These are phyloP conservation scores for Amphipoea lucens DNA, from an alignment of 2,888 invertebrate genomes.

Conservation along the genomic window DNA sequence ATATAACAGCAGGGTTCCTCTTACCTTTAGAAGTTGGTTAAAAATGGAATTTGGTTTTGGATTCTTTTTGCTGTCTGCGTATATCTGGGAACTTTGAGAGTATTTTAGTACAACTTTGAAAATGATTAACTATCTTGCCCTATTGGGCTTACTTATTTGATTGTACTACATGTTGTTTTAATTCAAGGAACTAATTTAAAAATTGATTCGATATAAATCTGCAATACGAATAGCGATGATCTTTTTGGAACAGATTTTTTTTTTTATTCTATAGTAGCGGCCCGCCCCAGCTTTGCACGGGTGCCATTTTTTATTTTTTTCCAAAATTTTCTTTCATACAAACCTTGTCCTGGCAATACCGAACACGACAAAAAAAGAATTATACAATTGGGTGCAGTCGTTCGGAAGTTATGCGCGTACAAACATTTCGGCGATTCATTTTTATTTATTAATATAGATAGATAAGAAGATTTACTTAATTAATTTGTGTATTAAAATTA, in stretches of 20 bases:
- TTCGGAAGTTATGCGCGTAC: no score
- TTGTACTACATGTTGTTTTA: background rate
- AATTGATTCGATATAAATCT: background rate
- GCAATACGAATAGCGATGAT: background rate
- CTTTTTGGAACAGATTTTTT: background rate
- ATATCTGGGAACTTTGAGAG: background rate
- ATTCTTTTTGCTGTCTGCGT: background rate
- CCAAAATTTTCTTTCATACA: no score
- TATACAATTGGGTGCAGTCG: no score
- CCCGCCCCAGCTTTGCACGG: no score
- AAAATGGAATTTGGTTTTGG: background rate
- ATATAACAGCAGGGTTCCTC: background rate
- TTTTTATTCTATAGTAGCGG: background rate
- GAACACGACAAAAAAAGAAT: no score
- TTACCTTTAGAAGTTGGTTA: background rate
- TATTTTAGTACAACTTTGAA: background rate
- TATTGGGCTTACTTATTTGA: background rate
- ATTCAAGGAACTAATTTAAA: background rate
- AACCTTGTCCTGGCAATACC: no score
- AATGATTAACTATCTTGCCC: background rate
- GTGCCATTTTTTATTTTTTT: no score
- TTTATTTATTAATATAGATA: no score
- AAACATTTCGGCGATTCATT: no score
- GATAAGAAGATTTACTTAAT: no score
- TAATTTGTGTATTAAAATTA: background rate